Evolutionary conservation across 1,140 invertebrate genomes (phyloP).

Genomic region (Hycleus phaleratus): DNA sequence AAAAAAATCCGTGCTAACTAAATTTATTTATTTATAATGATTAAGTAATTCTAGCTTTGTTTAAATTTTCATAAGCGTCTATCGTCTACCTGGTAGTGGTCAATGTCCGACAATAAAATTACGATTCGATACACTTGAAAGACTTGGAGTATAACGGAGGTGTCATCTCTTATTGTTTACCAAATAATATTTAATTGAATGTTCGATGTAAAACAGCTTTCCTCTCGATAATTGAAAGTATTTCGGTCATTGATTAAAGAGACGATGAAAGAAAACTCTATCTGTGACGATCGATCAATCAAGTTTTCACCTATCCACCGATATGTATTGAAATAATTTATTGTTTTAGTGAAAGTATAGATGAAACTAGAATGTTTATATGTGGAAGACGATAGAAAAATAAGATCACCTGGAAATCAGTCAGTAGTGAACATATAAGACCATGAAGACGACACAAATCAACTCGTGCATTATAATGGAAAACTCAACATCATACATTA

Average conservation of each 20-base stretch:
- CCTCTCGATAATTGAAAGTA: no score
- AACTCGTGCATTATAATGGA: conserved; percentile 3
- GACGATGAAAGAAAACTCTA: no score
- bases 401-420: conserved; percentile 7
- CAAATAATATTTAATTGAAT: no score
- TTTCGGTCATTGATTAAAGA: no score
- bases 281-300: no score
- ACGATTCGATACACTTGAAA: conserved; percentile 17
- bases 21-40: no score
- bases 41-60: no score
- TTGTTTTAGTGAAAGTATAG: conserved; percentile 7
- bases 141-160: conserved; percentile 3
- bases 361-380: neutral
- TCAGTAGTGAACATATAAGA: conserved; percentile 6
- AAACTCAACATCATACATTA: no score
- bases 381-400: neutral
- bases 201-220: no score
- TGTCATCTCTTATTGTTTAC: neutral
- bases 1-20: neutral
- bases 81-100: conserved; percentile 1
- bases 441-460: conserved; percentile 10
- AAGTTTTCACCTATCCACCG: no score
- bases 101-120: conserved; percentile 18
- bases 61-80: no score
- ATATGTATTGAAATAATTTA: no score